phyloP scores from a whole-genome alignment of 1,140 invertebrate species.

The Drosophila nigrodunni region DNA sequence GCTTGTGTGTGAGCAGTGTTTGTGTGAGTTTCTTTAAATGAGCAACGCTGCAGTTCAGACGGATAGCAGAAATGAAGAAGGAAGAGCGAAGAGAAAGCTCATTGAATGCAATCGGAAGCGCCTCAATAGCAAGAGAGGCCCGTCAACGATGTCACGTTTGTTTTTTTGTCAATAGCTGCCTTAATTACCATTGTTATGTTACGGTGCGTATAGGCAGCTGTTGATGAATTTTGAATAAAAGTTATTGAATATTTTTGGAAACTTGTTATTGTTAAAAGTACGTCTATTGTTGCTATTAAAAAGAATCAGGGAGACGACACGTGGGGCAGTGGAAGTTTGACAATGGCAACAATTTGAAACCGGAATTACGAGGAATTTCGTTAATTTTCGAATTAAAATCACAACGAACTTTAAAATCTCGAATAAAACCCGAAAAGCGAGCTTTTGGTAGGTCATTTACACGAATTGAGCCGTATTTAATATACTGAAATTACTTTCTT shows the following conservation, averaged over 20 bases:
- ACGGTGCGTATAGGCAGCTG: slow-evolving; percentile 8
- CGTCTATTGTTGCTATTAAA: slow-evolving; percentile 6
- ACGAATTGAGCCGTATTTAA: not conserved
- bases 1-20: slow-evolving; percentile 4
- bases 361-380: slow-evolving; percentile 3
- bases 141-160: slow-evolving; percentile 51
- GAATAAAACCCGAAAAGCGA: not conserved
- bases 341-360: slow-evolving; percentile 4
- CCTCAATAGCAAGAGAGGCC: slow-evolving; percentile 15
- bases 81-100: not conserved
- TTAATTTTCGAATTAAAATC: not conserved
- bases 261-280: not conserved
- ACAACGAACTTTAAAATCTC: not conserved
- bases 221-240: slow-evolving; percentile 29
- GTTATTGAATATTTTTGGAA: slow-evolving; percentile 18
- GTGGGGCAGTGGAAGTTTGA: not conserved
- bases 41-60: not conserved
- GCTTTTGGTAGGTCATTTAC: not conserved
- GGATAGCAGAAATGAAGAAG: slow-evolving; percentile 2
- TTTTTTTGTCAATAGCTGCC: not conserved
- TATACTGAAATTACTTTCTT: not conserved
- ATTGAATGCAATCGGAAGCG: not conserved
- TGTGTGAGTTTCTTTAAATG: slow-evolving; percentile 9
- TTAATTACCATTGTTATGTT: not conserved
- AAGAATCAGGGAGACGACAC: not conserved